phyloP scores from a whole-genome alignment of 2,113 vertebrate species.

The Rana temporaria region DNA sequence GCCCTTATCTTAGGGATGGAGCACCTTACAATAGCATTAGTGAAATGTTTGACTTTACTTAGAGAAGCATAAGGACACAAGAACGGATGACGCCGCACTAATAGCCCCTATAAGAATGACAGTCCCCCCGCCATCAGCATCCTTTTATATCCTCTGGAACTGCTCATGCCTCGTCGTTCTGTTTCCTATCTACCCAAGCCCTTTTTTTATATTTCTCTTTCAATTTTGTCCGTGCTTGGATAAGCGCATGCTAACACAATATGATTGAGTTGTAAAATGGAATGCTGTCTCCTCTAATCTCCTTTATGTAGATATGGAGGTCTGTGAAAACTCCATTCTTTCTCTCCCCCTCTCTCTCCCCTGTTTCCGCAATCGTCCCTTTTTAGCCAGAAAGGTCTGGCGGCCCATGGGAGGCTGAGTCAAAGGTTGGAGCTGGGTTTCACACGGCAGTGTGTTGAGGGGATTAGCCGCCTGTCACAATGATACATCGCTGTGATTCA shows the following conservation, averaged over 20 bases:
- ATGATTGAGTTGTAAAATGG: constrained; percentile 99
- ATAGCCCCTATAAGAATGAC: constrained; percentile 94
- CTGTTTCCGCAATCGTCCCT: constrained; percentile 69
- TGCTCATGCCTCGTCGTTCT: constrained; percentile 91
- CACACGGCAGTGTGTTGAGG: constrained; percentile 78
- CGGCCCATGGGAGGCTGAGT: constrained; percentile 71
- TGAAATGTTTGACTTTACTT: constrained; percentile 91
- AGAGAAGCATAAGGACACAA: constrained; percentile 78
- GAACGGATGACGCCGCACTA: constrained; percentile 88
- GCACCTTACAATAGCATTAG: constrained; percentile 84
- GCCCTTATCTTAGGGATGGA: constrained; percentile 84
- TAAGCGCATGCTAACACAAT: constrained; percentile 95
- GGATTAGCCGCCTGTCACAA: constrained; percentile 77
- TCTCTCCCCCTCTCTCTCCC: constrained; percentile 56
- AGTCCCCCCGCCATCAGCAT: constrained; percentile 88
- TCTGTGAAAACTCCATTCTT: constrained; percentile 82
- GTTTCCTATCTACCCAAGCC: constrained; percentile 86
- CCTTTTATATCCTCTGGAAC: constrained; percentile 93
- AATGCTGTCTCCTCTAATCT: constrained; percentile 92
- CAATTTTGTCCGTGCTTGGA: constrained; percentile 93
- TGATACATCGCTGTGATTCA: constrained; percentile 77
- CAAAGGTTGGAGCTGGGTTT: constrained; percentile 81
- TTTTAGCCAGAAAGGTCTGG: constrained; percentile 76
- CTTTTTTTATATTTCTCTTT: constrained; percentile 93
- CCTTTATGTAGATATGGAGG: constrained; percentile 93